Evolutionary conservation across 2,113 vertebrate genomes (phyloP).

Genomic region (Jacana jacana): DNA sequence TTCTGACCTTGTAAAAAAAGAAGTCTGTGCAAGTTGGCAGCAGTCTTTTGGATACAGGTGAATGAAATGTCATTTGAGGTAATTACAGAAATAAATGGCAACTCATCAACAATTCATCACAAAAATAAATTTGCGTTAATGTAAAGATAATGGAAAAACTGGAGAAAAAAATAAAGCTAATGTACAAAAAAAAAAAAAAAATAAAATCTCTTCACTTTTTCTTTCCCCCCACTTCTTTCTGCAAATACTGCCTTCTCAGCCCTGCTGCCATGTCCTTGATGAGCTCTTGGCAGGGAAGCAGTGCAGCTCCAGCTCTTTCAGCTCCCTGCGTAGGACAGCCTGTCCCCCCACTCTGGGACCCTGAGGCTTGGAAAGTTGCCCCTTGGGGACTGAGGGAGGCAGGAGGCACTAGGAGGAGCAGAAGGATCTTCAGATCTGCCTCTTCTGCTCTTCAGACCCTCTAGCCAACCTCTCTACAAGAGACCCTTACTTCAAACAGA

Average conservation of each 20-base stretch:
- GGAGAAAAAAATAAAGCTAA: not conserved
- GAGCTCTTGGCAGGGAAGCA: not conserved
- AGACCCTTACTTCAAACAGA: constrained; percentile 27
- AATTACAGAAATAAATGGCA: not conserved
- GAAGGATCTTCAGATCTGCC: not conserved
- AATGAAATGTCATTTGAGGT: not conserved
- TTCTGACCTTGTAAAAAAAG: not conserved
- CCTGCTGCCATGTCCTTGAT: not conserved
- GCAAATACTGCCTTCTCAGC: fast-evolving
- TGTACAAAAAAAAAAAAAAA: fast-evolving
- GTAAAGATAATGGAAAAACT: not conserved
- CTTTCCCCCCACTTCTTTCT: not conserved
- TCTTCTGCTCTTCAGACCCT: not conserved
- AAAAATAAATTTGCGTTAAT: not conserved
- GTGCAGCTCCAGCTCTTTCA: not conserved
- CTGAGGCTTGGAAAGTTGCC: not conserved
- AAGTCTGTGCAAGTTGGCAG: not conserved
- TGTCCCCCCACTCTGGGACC: fast-evolving
- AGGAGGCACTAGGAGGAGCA: not conserved
- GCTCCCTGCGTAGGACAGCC: not conserved
- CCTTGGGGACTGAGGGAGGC: not conserved
- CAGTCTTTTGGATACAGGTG: not conserved
- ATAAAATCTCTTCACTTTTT: not conserved
- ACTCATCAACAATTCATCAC: not conserved
- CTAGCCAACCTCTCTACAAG: not conserved